Conservation (phyloP, 2,113 vertebrate genomes). For the Pycnonotus jocosus region DNA sequence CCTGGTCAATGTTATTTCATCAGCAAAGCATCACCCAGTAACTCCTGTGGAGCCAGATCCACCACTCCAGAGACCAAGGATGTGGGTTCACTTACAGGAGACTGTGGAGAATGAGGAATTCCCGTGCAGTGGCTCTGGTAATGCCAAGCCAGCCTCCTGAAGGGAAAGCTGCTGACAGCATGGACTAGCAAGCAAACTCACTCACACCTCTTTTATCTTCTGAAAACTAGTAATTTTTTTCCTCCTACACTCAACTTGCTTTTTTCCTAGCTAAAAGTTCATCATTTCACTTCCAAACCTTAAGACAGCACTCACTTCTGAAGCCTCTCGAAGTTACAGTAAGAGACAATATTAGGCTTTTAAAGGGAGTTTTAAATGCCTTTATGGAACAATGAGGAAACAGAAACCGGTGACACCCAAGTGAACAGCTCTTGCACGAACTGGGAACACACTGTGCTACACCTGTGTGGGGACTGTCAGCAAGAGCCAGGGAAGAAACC, state of each 20-base stretch:
- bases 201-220: not conserved
- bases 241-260: not conserved
- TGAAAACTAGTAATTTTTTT: not conserved
- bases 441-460: not conserved
- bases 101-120: not conserved
- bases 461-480: not conserved
- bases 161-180: not conserved
- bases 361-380: not conserved
- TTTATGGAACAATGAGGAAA: not conserved
- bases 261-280: not conserved
- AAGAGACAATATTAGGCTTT: not conserved
- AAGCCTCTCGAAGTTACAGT: not conserved
- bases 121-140: not conserved
- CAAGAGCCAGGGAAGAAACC: not conserved
- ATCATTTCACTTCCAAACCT: not conserved
- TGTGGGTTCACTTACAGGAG: not conserved
- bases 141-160: not conserved
- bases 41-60: not conserved
- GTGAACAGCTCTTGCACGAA: not conserved
- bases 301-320: fast-evolving
- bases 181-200: not conserved
- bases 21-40: not conserved
- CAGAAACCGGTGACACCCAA: not conserved
- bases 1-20: not conserved
- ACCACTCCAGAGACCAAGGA: not conserved